phyloP scores from a whole-genome alignment of 2,113 vertebrate genomes.

The Muntiacus reevesi region DNA sequence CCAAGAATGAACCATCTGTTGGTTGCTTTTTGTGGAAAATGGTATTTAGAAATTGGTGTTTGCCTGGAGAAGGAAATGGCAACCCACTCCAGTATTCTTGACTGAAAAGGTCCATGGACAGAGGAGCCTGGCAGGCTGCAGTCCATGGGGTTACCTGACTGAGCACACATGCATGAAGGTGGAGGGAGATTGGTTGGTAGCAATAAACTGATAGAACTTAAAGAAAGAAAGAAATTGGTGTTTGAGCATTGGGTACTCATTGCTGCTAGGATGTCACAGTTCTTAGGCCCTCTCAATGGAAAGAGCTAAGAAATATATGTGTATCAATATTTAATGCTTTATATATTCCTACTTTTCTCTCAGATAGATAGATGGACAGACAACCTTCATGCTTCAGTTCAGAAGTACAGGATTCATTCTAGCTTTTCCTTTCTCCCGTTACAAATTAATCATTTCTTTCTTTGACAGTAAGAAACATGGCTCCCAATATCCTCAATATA shows the following conservation, averaged over 20 bases:
- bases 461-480: neutral
- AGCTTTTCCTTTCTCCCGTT: slow-evolving; percentile 9
- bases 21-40: neutral
- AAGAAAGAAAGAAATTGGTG: neutral
- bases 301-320: neutral
- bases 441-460: neutral
- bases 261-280: neutral
- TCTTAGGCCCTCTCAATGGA: neutral
- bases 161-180: accelerated
- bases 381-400: slow-evolving; percentile 1
- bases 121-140: neutral
- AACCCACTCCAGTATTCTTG: neutral
- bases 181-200: neutral
- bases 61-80: neutral
- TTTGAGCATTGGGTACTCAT: neutral
- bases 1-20: neutral
- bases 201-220: neutral
- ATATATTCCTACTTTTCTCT: neutral
- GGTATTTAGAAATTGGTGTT: neutral
- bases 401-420: neutral
- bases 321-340: neutral
- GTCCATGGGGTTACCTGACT: neutral
- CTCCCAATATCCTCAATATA: neutral
- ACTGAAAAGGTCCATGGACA: neutral
- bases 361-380: neutral